Percentiles rank a stretch among this genome's conserved stretches.
phyloP scores from a whole-genome alignment of 2,113 vertebrate genomes.

The Pluvianellus socialis region DNA sequence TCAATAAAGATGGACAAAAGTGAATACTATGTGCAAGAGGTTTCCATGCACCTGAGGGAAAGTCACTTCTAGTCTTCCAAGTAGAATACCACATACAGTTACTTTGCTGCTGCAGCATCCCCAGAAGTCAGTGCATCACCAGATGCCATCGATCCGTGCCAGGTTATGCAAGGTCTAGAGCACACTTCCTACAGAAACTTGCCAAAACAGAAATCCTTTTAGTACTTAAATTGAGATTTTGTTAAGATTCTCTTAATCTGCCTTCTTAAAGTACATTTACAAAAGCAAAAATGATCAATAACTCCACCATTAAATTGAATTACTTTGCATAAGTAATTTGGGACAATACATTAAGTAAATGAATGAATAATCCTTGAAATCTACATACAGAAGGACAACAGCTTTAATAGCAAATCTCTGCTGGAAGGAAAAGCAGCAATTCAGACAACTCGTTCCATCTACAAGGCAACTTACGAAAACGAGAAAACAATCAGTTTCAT shows the following conservation, averaged over 20 bases:
- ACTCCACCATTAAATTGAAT: conserved; percentile 33
- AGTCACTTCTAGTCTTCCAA: not conserved
- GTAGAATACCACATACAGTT: not conserved
- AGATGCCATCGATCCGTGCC: not conserved
- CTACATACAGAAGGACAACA: not conserved
- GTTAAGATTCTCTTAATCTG: conserved; percentile 36
- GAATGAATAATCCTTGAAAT: conserved; percentile 46
- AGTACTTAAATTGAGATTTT: conserved; percentile 28
- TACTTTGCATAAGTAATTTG: conserved; percentile 38
- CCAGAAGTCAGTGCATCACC: not conserved
- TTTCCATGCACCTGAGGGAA: not conserved
- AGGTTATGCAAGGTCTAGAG: conserved; percentile 23
- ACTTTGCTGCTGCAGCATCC: not conserved
- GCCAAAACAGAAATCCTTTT: not conserved
- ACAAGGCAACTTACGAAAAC: not conserved
- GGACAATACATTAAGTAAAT: conserved; percentile 20
- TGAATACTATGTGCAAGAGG: not conserved
- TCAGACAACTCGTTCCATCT: not conserved
- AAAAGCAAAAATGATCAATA: conserved; percentile 42
- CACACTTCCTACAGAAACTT: not conserved
- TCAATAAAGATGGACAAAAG: not conserved
- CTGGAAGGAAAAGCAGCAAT: conserved; percentile 12
- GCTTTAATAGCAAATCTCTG: not conserved
- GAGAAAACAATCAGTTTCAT: not conserved
- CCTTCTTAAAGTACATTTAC: not conserved